phyloP scores from a whole-genome alignment of 2,113 vertebrate species.

The Nyctibius bracteatus region DNA sequence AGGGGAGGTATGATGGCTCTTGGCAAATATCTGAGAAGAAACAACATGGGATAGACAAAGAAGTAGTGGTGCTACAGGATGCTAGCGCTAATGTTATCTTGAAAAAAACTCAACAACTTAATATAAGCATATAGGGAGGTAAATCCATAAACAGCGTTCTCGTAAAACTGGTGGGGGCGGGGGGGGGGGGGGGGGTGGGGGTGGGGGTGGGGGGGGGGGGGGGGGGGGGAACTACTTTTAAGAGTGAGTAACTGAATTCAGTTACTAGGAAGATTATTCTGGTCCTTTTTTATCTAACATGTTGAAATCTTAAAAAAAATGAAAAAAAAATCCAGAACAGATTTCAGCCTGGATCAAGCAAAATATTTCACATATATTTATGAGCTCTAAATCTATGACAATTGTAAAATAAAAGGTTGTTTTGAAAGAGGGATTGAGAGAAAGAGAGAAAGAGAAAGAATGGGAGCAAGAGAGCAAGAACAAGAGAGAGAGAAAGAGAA shows the following conservation, averaged over 20 bases:
- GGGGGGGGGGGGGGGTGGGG: too few relatives aligned
- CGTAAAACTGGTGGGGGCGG: not conserved
- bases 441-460: too few relatives aligned
- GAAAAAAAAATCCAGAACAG: not conserved
- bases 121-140: not conserved
- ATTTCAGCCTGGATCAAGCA: not conserved
- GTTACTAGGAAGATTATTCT: not conserved
- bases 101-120: not conserved
- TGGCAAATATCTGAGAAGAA: not conserved
- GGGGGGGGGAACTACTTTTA: not conserved
- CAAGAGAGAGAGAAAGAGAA: not conserved
- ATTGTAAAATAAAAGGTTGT: not conserved
- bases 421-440: not conserved
- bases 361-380: not conserved
- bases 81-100: not conserved
- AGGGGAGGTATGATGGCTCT: not conserved
- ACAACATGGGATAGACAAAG: not conserved
- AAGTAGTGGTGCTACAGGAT: not conserved
- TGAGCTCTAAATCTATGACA: not conserved
- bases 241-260: not conserved
- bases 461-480: not conserved
- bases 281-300: not conserved
- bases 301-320: not conserved
- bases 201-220: too few relatives aligned
- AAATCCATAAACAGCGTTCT: not conserved